Percentiles rank a stretch among this genome's conserved stretches.
Conservation (phyloP, 2,797 vertebrate genomes). For the Gymnodraco acuticeps region DNA sequence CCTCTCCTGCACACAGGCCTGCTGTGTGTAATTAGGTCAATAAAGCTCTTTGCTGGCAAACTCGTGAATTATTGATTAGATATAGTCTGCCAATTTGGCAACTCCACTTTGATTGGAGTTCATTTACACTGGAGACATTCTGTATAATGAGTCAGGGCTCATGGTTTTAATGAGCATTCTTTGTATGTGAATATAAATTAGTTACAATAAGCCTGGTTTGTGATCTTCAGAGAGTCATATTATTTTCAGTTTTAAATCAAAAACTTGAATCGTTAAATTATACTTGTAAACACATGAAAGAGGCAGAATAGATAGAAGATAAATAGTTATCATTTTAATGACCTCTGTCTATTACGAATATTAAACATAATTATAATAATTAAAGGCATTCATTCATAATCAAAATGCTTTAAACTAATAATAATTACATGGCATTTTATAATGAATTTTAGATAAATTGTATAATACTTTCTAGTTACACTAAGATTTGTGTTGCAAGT, state of each 20-base stretch:
- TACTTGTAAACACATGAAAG: not conserved
- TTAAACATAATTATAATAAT: too few relatives aligned
- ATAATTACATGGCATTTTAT: too few relatives aligned
- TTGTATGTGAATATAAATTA: conserved; percentile 1
- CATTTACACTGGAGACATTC: conserved; percentile 37
- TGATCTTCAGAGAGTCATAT: not conserved
- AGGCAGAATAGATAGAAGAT: not conserved
- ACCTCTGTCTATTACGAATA: too few relatives aligned
- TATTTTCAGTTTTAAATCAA: not conserved
- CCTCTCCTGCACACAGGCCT: conserved; percentile 10
- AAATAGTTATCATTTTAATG: not conserved
- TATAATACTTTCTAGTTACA: too few relatives aligned
- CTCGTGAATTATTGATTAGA: conserved; percentile 73
- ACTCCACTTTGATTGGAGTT: conserved; percentile 40
- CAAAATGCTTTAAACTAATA: too few relatives aligned
- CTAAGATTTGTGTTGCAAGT: too few relatives aligned
- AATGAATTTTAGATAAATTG: too few relatives aligned
- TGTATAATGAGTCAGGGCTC: conserved; percentile 27
- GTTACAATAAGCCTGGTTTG: not conserved
- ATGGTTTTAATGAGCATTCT: conserved; percentile 17
- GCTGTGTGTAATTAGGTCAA: conserved; percentile 70
- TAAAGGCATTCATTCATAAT: too few relatives aligned
- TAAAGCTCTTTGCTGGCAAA: conserved; percentile 61
- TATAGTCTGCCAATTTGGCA: conserved; percentile 55
- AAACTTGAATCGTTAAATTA: not conserved